A percentile compares a stretch with the other conserved stretches of the same genome.
Evolutionary conservation across 1,140 invertebrate genomes (phyloP).

Genomic region (Spodoptera frugiperda): DNA sequence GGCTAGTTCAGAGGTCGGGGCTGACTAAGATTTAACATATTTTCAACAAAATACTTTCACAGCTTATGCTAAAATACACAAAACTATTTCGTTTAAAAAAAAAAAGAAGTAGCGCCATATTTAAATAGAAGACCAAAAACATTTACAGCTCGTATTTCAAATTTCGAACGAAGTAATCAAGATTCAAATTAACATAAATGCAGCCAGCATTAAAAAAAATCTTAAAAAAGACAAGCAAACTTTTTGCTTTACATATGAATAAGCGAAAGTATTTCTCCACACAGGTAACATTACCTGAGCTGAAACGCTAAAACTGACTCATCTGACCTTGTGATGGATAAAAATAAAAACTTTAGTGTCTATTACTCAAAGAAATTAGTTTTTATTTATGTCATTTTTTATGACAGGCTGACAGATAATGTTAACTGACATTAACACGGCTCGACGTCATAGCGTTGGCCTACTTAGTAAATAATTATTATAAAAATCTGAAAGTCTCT

Average conservation of each 20-base stretch:
- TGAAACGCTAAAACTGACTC: slow-evolving; percentile 22
- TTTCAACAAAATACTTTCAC: not conserved
- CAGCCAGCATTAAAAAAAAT: slow-evolving; percentile 2
- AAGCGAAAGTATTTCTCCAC: slow-evolving; percentile 1
- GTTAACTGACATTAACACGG: slow-evolving; percentile 20
- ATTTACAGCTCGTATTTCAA: not conserved
- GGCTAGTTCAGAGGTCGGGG: not conserved
- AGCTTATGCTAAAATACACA: too few relatives aligned
- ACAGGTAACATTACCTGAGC: slow-evolving; percentile 30
- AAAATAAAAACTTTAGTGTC: slow-evolving; percentile 34
- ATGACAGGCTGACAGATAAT: slow-evolving; percentile 40
- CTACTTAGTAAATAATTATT: slow-evolving; percentile 31
- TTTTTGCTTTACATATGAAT: slow-evolving; percentile 19
- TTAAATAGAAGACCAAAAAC: slow-evolving; percentile 1
- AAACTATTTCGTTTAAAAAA: not conserved
- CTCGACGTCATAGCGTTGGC: slow-evolving; percentile 21
- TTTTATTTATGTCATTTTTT: slow-evolving; percentile 44
- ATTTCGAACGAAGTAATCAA: slow-evolving; percentile 3
- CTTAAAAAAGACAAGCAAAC: not conserved
- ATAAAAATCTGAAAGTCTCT: slow-evolving; percentile 9
- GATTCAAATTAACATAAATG: slow-evolving; percentile 3
- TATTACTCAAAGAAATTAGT: slow-evolving; percentile 32
- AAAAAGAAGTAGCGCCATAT: not conserved
- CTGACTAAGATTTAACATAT: not conserved
- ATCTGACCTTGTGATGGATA: slow-evolving; percentile 26